Percentiles rank a stretch among this genome's conserved stretches.
These are phyloP conservation scores for Onchidella celtica DNA, from an alignment of 2,888 invertebrate genomes.

Conservation along the genomic window DNA sequence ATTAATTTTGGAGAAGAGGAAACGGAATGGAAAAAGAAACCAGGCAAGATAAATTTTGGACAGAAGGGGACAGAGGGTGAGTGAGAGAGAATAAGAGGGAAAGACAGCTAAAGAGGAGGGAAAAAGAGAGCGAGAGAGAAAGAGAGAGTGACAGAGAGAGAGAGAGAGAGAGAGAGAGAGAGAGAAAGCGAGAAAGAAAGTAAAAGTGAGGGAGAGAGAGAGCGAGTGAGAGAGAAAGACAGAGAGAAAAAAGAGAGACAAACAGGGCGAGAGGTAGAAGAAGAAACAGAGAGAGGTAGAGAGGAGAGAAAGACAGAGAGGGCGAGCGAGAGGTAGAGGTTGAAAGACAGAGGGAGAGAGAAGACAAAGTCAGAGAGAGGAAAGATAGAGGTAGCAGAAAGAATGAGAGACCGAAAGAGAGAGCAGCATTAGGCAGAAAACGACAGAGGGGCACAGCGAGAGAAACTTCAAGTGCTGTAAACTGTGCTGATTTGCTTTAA, in stretches of 20 bases:
- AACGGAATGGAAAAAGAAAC: too few relatives aligned
- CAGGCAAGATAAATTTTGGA: not conserved
- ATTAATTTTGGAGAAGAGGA: too few relatives aligned
- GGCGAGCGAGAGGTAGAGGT: slow-evolving; percentile 16
- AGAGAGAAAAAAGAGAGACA: not conserved
- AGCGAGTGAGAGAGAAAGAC: not conserved
- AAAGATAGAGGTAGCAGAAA: not conserved
- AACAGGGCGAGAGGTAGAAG: not conserved
- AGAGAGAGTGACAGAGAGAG: not conserved
- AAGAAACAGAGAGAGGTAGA: slow-evolving; percentile 25
- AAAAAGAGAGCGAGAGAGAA: not conserved
- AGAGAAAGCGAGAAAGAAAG: slow-evolving; percentile 14
- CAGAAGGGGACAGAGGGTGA: not conserved
- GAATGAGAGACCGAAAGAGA: not conserved
- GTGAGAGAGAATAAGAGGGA: not conserved
- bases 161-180: slow-evolving; percentile 27
- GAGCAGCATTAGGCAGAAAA: not conserved
- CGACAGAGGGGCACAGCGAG: not conserved
- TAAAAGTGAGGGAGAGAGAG: not conserved
- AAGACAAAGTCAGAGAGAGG: not conserved
- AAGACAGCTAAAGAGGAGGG: not conserved
- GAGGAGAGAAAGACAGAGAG: slow-evolving; percentile 19
- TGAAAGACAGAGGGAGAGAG: not conserved
- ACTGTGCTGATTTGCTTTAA: not conserved
- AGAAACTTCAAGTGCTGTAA: not conserved